A percentile compares a stretch with the other conserved stretches of the same genome.
Conservation (phyloP, 1,140 invertebrate genomes). For the Batillaria attramentaria region DNA sequence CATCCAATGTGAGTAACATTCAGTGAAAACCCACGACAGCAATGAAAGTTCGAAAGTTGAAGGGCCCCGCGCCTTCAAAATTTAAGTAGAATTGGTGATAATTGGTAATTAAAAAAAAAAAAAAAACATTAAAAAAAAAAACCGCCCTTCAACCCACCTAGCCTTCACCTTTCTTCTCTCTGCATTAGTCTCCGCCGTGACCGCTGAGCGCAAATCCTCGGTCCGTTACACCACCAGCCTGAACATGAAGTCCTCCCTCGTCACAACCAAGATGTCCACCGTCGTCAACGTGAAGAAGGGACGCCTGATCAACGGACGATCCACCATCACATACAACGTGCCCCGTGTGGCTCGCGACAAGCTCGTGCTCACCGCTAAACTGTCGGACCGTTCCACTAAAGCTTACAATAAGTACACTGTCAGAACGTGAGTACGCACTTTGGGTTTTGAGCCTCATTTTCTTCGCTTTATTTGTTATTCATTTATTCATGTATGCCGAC, state of each 20-base stretch:
- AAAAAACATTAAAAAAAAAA: too few species aligned
- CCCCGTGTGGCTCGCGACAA: constrained; percentile 47
- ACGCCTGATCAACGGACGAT: constrained; percentile 32
- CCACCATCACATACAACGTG: constrained; percentile 52
- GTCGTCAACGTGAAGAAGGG: constrained; percentile 43
- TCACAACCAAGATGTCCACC: constrained; percentile 37
- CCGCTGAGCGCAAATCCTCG: constrained; percentile 35
- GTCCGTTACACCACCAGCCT: constrained; percentile 38
- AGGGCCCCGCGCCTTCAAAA: too few species aligned
- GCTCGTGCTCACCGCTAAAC: constrained; percentile 42
- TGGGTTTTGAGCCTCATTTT: background rate
- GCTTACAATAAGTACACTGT: constrained; percentile 46
- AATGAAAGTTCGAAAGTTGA: too few species aligned
- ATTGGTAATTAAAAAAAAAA: too few species aligned
- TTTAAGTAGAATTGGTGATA: too few species aligned
- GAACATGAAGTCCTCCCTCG: constrained; percentile 43
- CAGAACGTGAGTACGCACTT: constrained; percentile 53
- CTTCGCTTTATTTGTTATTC: background rate
- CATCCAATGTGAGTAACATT: constrained; percentile 14
- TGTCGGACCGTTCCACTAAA: constrained; percentile 52
- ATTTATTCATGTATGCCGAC: background rate
- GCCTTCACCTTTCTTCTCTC: background rate
- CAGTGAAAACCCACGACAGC: too few species aligned
- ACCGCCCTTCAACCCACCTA: too few species aligned
- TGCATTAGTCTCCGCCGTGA: constrained; percentile 43